These are phyloP conservation scores for Rhea pennata DNA, from an alignment of 2,113 vertebrate species.

Conservation along the genomic window DNA sequence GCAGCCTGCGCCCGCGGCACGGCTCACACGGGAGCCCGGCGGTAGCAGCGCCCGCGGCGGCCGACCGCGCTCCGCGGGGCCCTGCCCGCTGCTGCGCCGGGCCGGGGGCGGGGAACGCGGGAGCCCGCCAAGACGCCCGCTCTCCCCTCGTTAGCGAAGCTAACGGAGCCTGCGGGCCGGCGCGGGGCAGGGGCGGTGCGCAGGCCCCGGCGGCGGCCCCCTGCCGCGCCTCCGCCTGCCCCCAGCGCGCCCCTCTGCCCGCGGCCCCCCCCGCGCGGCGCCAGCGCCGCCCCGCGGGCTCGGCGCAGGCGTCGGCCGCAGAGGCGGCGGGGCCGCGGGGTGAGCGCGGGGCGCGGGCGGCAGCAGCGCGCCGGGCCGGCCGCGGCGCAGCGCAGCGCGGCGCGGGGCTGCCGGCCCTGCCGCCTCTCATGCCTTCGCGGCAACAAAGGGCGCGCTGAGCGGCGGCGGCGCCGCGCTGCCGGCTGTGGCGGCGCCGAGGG, in stretches of 20 bases:
- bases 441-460: conserved; percentile 77
- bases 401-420: background rate
- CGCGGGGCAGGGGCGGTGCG: no score
- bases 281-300: background rate
- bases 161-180: no score
- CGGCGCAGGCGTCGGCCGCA: conserved; percentile 26
- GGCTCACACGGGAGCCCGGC: no score
- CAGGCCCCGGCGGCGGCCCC: background rate
- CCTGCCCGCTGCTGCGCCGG: no score
- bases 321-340: conserved; percentile 33
- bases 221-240: background rate
- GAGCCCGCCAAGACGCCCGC: no score
- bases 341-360: background rate
- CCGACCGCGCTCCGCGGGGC: no score
- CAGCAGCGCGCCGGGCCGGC: background rate
- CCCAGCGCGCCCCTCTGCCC: background rate
- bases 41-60: no score
- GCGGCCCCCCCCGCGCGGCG: background rate
- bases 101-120: no score
- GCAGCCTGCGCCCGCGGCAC: no score
- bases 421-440: conserved; percentile 74
- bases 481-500: background rate
- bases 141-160: no score
- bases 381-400: background rate
- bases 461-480: background rate